A percentile compares a stretch with the other conserved stretches of the same genome.
phyloP scores from a whole-genome alignment of 2,113 vertebrate genomes.

The Martes martes region DNA sequence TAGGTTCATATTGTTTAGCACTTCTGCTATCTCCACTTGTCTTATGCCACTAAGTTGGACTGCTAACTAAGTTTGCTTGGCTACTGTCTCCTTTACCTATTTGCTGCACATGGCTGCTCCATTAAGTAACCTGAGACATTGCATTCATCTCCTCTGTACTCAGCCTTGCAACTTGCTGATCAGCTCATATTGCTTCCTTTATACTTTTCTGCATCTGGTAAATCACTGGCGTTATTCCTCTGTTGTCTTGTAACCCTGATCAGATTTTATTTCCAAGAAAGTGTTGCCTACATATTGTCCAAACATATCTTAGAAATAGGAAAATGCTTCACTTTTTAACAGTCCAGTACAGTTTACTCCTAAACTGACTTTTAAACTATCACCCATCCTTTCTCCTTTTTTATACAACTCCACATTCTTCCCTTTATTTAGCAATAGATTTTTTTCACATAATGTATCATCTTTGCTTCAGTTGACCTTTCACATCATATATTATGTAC shows the following conservation, averaged over 20 bases:
- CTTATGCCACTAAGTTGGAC: slow-evolving; percentile 31
- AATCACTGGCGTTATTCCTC: slow-evolving; percentile 67
- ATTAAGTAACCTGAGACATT: slow-evolving; percentile 48
- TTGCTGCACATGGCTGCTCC: slow-evolving; percentile 54
- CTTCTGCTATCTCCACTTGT: slow-evolving; percentile 30
- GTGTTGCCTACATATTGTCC: slow-evolving; percentile 64
- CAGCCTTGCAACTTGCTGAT: slow-evolving; percentile 44
- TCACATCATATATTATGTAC: slow-evolving; percentile 33
- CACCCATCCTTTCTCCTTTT: slow-evolving; percentile 68
- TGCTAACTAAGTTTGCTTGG: slow-evolving; percentile 59
- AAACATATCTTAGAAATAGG: slow-evolving; percentile 72
- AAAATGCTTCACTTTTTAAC: slow-evolving; percentile 58
- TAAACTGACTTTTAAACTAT: slow-evolving; percentile 63
- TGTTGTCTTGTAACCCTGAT: slow-evolving; percentile 73
- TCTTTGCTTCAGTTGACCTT: slow-evolving; percentile 67
- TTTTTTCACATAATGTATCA: slow-evolving; percentile 39
- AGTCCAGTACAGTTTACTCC: slow-evolving; percentile 59
- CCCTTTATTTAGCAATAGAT: slow-evolving; percentile 33
- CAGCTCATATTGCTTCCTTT: slow-evolving; percentile 45
- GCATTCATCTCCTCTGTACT: background rate
- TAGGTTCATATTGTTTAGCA: slow-evolving; percentile 54
- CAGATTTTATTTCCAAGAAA: slow-evolving; percentile 77
- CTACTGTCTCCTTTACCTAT: slow-evolving; percentile 29
- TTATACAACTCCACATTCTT: slow-evolving; percentile 52
- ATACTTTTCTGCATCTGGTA: slow-evolving; percentile 55